Evolutionary conservation across 2,888 invertebrate species (phyloP).

Genomic region (Mantis religiosa): DNA sequence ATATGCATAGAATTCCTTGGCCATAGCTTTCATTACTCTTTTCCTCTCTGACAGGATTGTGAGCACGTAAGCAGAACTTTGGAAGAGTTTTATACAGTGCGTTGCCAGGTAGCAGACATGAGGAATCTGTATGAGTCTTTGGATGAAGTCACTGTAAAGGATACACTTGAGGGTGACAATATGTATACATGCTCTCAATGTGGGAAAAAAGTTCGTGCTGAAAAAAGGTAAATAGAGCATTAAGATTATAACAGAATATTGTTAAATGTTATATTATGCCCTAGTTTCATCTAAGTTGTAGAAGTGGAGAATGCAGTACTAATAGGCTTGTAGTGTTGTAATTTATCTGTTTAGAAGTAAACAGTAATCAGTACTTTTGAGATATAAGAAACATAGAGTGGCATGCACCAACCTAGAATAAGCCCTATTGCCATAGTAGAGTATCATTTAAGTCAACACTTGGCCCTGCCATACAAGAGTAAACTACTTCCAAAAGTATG

Average conservation of each 20-base stretch:
- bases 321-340: no score
- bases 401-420: no score
- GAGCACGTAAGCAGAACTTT: conserved; percentile 90
- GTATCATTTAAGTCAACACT: no score
- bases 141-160: conserved; percentile 95
- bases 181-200: conserved; percentile 97
- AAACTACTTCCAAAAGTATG: no score
- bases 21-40: conserved; percentile 1
- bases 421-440: no score
- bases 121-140: conserved; percentile 89
- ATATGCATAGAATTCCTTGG: neutral
- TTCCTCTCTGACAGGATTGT: conserved; percentile 63
- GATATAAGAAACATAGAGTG: no score
- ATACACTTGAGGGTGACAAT: conserved; percentile 93
- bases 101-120: conserved; percentile 96
- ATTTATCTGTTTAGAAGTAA: no score
- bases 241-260: neutral
- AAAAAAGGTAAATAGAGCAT: conserved; percentile 64
- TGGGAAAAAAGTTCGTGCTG: conserved; percentile 90
- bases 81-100: conserved; percentile 94
- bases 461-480: no score
- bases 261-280: no score
- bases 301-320: no score
- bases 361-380: no score
- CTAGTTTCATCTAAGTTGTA: no score